phyloP scores from a whole-genome alignment of 2,113 vertebrate species.

The Gasterosteus aculeatus region DNA sequence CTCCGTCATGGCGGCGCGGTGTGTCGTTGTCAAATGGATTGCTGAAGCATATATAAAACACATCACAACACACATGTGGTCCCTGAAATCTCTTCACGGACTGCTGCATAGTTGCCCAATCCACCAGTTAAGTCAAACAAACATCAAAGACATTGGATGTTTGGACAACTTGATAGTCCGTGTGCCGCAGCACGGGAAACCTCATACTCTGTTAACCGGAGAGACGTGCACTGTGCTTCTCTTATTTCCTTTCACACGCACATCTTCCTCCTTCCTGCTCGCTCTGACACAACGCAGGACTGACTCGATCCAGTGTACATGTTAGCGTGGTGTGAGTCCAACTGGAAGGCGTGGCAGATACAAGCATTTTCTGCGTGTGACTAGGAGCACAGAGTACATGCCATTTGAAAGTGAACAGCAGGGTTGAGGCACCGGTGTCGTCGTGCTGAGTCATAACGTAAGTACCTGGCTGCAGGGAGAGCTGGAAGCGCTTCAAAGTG shows the following conservation, averaged over 20 bases:
- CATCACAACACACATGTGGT: slow-evolving; percentile 66
- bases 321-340: slow-evolving; percentile 10
- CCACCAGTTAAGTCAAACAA: slow-evolving; percentile 39
- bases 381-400: slow-evolving; percentile 13
- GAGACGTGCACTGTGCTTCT: slow-evolving; percentile 19
- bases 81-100: slow-evolving; percentile 32
- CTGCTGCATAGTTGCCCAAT: slow-evolving; percentile 59
- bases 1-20: slow-evolving; percentile 22
- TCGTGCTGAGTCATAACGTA: slow-evolving; percentile 54
- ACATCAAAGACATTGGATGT: slow-evolving; percentile 61
- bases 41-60: slow-evolving; percentile 56
- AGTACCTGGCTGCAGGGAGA: slow-evolving; percentile 21
- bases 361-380: neutral
- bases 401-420: slow-evolving; percentile 37
- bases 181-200: slow-evolving; percentile 31
- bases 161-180: slow-evolving; percentile 50
- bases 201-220: slow-evolving; percentile 38
- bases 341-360: neutral
- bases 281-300: slow-evolving; percentile 24
- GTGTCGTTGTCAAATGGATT: slow-evolving; percentile 68
- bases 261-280: slow-evolving; percentile 16
- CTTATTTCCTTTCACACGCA: slow-evolving; percentile 30
- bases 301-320: neutral
- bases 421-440: slow-evolving; percentile 53
- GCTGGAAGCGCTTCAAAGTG: slow-evolving; percentile 68